Conservation (phyloP, 2,113 vertebrate species). For the Acrocephalus kingi region DNA sequence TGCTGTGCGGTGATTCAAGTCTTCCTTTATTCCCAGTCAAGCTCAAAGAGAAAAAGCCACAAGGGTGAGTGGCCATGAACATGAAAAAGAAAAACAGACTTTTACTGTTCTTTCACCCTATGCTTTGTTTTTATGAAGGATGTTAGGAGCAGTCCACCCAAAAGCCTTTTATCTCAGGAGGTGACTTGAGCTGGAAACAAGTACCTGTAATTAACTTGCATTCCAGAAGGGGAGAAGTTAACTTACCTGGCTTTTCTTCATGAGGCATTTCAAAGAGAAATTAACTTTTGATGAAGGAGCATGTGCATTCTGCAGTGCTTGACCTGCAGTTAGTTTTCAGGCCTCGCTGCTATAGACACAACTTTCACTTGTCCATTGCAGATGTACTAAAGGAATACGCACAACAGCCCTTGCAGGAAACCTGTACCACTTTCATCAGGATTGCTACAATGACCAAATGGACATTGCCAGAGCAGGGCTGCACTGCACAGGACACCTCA, state of each 20-base stretch:
- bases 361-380: fast-evolving
- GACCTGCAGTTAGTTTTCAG: not conserved
- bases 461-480: not conserved
- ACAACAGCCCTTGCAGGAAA: not conserved
- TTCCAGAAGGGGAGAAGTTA: conserved; percentile 16
- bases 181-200: not conserved
- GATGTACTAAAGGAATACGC: not conserved
- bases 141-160: not conserved
- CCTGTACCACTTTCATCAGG: fast-evolving
- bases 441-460: not conserved
- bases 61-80: not conserved
- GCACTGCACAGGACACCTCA: too few relatives aligned
- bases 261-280: not conserved
- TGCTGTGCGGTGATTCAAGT: not conserved
- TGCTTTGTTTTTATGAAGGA: not conserved
- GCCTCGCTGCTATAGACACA: not conserved
- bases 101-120: not conserved
- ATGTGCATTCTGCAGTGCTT: not conserved
- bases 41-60: not conserved
- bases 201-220: conserved; percentile 44
- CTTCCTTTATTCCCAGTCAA: not conserved
- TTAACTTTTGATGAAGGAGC: not conserved
- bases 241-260: not conserved
- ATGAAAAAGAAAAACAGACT: not conserved
- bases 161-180: conserved; percentile 16